Evolutionary conservation across 2,888 invertebrate genomes (phyloP), one percentile per base, ranked within the genome.

Genomic region (Toxonevra muliebris): DNA sequence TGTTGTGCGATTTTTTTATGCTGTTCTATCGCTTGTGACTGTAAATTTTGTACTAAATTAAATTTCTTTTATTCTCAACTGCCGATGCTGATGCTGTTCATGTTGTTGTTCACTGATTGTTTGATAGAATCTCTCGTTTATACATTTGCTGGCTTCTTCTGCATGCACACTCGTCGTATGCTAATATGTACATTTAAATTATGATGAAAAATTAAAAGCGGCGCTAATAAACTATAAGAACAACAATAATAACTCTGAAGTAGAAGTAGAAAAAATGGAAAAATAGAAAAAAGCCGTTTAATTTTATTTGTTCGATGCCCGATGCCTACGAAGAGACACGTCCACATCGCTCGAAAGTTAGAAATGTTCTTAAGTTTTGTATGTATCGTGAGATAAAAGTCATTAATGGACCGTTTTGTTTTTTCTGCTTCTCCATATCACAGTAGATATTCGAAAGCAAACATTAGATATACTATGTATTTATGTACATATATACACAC

Each of bases 341-440:
- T 79, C 77, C 71, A 75, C 72, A 72, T 65, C 68, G 73, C 73
- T 70, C 73, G 75, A 78, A 74, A 74, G 75, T 69, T 74, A 75
- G 78, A 78, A 80, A 74, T 69, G 73, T 80, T 80, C 79, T 80
- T 75, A 69, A 72, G 63, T 61, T 55, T 30, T 59, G 58, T 65
- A 61, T 69, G 48, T 50, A 70, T 70, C 62, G 68, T 66, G 19
- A 41, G 62, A 71, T 69, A 71, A 72, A 70, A 74, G 71, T 73
- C 69, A 68, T 73, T 73, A 73, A 73, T 71, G 73, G 70, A 72
- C 70, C 70, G 64, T 71, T 72, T 67, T 63, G 62, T 68, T 63
- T 55, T 57, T 55, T 62, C 40, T 59, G 11, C 48, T n/a, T 48
- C 48, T 48, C 48, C 5, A 48, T 5, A 5, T 48, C 48, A 48